Evolutionary conservation across 37 sponge, comb jelly and placozoan genomes (phyloP).

Genomic region (Spongia lamella): DNA sequence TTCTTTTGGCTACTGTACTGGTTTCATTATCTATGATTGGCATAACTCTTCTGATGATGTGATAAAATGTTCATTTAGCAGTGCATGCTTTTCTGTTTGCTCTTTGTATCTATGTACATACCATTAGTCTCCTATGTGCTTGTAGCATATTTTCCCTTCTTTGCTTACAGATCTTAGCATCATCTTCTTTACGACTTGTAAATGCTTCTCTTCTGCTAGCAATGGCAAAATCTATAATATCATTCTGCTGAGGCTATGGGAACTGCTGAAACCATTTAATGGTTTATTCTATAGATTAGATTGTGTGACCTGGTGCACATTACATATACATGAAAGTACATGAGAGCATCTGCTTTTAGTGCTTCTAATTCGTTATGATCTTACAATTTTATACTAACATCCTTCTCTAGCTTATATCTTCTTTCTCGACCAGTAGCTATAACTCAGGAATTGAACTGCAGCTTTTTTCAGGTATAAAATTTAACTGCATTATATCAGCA

Average conservation of each 20-base stretch:
- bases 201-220: background rate
- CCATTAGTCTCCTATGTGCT: slow-evolving; percentile 12
- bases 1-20: background rate
- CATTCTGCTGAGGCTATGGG: slow-evolving; percentile 7
- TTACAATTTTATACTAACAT: background rate
- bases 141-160: too few species aligned
- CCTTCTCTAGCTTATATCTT: background rate
- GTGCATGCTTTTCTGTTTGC: slow-evolving; percentile 2
- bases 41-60: slow-evolving; percentile 16
- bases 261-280: slow-evolving; percentile 17
- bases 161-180: background rate
- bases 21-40: slow-evolving; percentile 9
- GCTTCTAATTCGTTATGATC: slow-evolving; percentile 1
- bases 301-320: slow-evolving; percentile 6
- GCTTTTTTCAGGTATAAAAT: slow-evolving; percentile 17
- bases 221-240: slow-evolving; percentile 1
- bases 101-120: slow-evolving; percentile 3
- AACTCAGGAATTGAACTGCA: background rate
- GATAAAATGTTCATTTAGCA: slow-evolving; percentile 16
- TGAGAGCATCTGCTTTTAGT: slow-evolving; percentile 21
- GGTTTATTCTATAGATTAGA: slow-evolving; percentile 14
- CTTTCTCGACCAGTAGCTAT: too few species aligned
- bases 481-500: slow-evolving; percentile 1
- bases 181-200: background rate
- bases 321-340: slow-evolving; percentile 41